These are phyloP conservation scores for Ceryle rudis DNA, from an alignment of 2,797 vertebrate genomes.

Conservation along the genomic window DNA sequence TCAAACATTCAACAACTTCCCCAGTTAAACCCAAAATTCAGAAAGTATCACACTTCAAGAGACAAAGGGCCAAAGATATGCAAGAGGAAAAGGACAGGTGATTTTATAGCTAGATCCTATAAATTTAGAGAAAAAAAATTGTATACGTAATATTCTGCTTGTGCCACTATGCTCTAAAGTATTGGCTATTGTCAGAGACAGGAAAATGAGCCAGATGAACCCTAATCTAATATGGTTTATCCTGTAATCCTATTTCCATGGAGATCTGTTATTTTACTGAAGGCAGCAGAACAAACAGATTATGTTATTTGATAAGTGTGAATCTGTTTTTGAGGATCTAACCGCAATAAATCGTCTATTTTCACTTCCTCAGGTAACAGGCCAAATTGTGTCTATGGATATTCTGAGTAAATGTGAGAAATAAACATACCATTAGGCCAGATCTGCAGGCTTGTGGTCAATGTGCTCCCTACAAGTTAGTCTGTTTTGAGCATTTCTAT, in stretches of 20 bases:
- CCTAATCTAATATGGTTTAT: slow-evolving; percentile 51
- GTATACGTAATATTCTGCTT: not conserved
- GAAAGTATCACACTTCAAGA: not conserved
- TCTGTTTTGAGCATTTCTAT: not conserved
- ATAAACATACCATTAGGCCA: not conserved
- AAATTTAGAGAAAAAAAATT: not conserved
- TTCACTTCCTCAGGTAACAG: slow-evolving; percentile 37
- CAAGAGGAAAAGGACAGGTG: not conserved
- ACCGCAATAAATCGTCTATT: slow-evolving; percentile 20
- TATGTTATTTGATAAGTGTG: slow-evolving; percentile 63
- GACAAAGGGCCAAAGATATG: not conserved
- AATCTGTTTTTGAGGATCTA: slow-evolving; percentile 54
- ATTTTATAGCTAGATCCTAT: not conserved
- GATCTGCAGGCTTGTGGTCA: not conserved
- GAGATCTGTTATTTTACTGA: slow-evolving; percentile 61
- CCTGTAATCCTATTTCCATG: slow-evolving; percentile 57
- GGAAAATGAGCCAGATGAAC: slow-evolving; percentile 47
- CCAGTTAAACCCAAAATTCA: not conserved
- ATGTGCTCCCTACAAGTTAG: not conserved
- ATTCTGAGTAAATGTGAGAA: not conserved
- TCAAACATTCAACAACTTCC: not conserved
- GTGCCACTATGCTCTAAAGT: not conserved
- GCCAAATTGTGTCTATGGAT: not conserved
- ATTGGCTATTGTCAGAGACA: slow-evolving; percentile 35
- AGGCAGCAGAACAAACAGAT: slow-evolving; percentile 55